A percentile compares a stretch with the other conserved stretches of the same genome.
Conservation (phyloP, 2,888 invertebrate species). For the Coecobrya sp. region DNA sequence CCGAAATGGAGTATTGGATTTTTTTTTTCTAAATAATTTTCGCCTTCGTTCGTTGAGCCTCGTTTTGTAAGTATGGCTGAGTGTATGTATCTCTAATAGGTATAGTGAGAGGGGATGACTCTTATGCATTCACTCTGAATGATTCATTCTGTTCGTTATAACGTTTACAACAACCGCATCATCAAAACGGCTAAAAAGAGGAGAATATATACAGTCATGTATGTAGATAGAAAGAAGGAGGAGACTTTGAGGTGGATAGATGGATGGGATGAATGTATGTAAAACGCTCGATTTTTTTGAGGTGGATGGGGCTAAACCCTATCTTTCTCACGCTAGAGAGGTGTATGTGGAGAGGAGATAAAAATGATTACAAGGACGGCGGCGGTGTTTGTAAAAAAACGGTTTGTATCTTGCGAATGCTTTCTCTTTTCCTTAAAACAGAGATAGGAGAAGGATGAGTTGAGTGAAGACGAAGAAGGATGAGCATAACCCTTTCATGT, state of each 20-base stretch:
- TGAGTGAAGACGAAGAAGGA: too few relatives aligned
- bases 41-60: constrained; percentile 74
- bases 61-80: constrained; percentile 4
- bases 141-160: neutral
- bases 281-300: constrained; percentile 15
- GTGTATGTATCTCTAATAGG: neutral
- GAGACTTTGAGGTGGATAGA: neutral
- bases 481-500: too few relatives aligned
- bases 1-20: constrained; percentile 25
- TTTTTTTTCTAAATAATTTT: constrained; percentile 14
- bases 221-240: neutral
- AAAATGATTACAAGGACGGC: constrained; percentile 32
- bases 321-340: too few relatives aligned
- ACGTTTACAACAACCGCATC: neutral
- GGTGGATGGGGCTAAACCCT: neutral
- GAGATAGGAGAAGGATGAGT: too few relatives aligned
- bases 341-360: neutral
- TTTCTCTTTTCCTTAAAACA: constrained; percentile 52
- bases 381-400: neutral
- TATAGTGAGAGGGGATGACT: too few relatives aligned
- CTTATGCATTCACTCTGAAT: constrained; percentile 15
- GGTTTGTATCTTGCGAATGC: constrained; percentile 8
- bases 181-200: neutral
- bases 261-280: neutral
- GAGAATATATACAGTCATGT: neutral